Evolutionary conservation across 2,113 vertebrate species (phyloP).

Genomic region (Alectura lathami): DNA sequence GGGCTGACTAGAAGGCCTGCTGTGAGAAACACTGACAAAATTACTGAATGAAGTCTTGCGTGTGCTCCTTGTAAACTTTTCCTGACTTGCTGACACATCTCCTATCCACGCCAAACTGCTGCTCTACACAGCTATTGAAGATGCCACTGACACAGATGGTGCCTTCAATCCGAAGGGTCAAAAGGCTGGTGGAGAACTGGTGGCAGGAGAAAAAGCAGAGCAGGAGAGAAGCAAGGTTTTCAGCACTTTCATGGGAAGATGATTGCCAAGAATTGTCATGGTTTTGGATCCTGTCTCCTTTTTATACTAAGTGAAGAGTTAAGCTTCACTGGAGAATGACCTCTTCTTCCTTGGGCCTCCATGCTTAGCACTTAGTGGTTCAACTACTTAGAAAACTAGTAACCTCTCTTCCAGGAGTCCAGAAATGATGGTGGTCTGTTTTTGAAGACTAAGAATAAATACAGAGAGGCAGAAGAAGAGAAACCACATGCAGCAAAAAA

Average conservation of each 20-base stretch:
- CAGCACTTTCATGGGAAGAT: not conserved
- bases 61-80: not conserved
- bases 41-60: not conserved
- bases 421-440: not conserved
- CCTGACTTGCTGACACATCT: not conserved
- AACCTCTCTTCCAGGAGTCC: not conserved
- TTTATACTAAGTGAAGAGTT: not conserved
- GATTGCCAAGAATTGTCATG: not conserved
- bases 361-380: not conserved
- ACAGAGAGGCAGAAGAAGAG: not conserved
- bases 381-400: not conserved
- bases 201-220: not conserved
- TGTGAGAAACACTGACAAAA: not conserved
- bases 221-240: not conserved
- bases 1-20: not conserved
- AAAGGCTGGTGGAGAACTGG: not conserved
- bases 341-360: not conserved
- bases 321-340: not conserved
- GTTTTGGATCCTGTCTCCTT: not conserved
- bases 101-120: not conserved
- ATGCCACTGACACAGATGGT: not conserved
- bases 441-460: not conserved
- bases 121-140: not conserved
- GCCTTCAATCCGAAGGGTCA: not conserved
- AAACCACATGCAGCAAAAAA: not conserved